Evolutionary conservation across 35 echinoderm and acorn worm species (phyloP), one percentile per base, ranked within the genome.

Genomic region (Nesometra sesokonis): DNA sequence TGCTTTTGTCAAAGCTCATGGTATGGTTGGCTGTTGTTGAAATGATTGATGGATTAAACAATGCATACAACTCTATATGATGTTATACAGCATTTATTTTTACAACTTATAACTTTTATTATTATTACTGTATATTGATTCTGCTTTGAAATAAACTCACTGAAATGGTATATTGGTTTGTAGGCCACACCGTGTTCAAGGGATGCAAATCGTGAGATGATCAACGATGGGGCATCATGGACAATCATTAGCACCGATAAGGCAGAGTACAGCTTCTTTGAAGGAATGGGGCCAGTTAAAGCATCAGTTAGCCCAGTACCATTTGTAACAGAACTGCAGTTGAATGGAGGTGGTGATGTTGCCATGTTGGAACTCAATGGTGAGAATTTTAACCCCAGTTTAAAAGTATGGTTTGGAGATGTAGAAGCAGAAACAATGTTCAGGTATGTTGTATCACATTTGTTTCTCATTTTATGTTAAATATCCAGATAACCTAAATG

Each of bases 361-460:
- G 95, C 95, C 47, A 98, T 98, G 95, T 77, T 98, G 9, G 95
- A 98, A 77, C 57, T 98, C 40, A 91, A 79, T 32, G 95, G 95
- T 36, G 95, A 98, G 57, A 98, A 98, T 80, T 92, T 98, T 76
- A 92, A 77, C 5, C 92, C 95, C 0, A 88, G 94, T 37, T 84
- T 98, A 0, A 94, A 91, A 77, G 95, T 98, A 0, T 98, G 95
- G 95, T 98, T 98, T 92, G 95, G 95, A 5, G 90, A 93, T 78
- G 95, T 98, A 13, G 95, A 98, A 38, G 95, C 95, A 81, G 95
- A 91, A 33, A 98, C 95, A 13, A 98, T 98, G 95, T 98, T 89
- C 87, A 98, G 95, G 95, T 98, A 57, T 11, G 46, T 67, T 2
- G 23, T 67, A 27, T 19, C 21, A 27, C 2, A 13, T 67, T 17